Evolutionary conservation across 2,113 vertebrate genomes (phyloP).

Genomic region (Glaucomys volans): DNA sequence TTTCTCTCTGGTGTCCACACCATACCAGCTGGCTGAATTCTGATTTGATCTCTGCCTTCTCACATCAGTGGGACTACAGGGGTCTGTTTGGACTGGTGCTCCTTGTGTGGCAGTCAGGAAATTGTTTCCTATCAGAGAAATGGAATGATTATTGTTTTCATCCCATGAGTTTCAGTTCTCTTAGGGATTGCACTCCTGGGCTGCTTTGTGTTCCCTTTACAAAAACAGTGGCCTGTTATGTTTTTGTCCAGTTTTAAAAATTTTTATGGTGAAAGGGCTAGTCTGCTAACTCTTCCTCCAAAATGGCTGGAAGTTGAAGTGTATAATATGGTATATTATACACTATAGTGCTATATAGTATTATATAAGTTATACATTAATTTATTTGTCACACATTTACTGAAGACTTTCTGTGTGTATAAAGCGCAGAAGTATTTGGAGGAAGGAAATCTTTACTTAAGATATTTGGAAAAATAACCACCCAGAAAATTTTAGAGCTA

Average conservation of each 20-base stretch:
- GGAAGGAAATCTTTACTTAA: neutral
- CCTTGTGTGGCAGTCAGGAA: neutral
- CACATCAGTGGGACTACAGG: neutral
- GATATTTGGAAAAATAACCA: slow-evolving; percentile 30
- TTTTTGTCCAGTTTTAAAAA: slow-evolving; percentile 20
- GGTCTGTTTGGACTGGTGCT: neutral
- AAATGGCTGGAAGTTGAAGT: neutral
- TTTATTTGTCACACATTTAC: neutral
- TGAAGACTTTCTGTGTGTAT: neutral
- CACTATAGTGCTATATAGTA: neutral
- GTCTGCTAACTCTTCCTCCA: neutral
- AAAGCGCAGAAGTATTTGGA: neutral
- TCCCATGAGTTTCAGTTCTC: neutral
- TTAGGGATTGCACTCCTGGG: neutral
- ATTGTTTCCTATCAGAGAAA: neutral
- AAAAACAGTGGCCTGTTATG: neutral
- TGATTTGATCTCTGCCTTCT: neutral
- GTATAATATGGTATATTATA: neutral
- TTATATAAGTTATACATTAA: neutral
- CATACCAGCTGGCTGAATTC: neutral
- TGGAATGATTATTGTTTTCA: neutral
- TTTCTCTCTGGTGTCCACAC: neutral
- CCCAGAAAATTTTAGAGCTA: neutral
- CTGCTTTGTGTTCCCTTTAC: neutral
- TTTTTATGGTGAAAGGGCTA: neutral